Percentiles rank a stretch among this genome's conserved stretches.
Evolutionary conservation across 2,888 invertebrate genomes (phyloP).

Genomic region (Microdon myrmicae): DNA sequence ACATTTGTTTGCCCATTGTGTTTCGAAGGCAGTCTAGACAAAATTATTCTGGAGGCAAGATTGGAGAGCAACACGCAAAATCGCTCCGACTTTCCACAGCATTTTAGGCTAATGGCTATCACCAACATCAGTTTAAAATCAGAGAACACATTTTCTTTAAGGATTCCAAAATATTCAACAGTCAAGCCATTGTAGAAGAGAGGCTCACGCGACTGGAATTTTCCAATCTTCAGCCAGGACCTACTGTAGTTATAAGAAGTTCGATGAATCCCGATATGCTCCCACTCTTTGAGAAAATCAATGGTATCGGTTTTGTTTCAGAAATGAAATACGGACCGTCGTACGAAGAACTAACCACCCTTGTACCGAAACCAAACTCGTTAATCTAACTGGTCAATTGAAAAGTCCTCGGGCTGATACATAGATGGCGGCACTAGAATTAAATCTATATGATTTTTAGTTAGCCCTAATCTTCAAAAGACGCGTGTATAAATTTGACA

Average conservation of each 20-base stretch:
- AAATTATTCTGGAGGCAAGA: slow-evolving; percentile 84
- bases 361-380: slow-evolving; percentile 74
- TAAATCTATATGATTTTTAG: no score
- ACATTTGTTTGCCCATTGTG: slow-evolving; percentile 73
- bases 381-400: slow-evolving; percentile 84
- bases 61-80: slow-evolving; percentile 60
- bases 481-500: no score
- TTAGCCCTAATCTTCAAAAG: no score
- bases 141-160: slow-evolving; percentile 76
- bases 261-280: slow-evolving; percentile 72
- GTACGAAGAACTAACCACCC: slow-evolving; percentile 69
- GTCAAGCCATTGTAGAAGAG: slow-evolving; percentile 72
- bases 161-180: slow-evolving; percentile 76
- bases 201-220: slow-evolving; percentile 80
- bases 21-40: slow-evolving; percentile 84
- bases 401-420: no score
- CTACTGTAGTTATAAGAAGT: slow-evolving; percentile 82
- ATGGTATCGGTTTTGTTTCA: slow-evolving; percentile 62
- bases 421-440: no score
- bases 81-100: slow-evolving; percentile 63
- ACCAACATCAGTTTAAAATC: slow-evolving; percentile 75
- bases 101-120: slow-evolving; percentile 77
- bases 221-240: slow-evolving; percentile 84
- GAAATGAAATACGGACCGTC: slow-evolving; percentile 58
- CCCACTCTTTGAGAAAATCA: slow-evolving; percentile 71